These are phyloP conservation scores for Drosophila bunnanda DNA, from an alignment of 2,888 invertebrate species.

Conservation along the genomic window DNA sequence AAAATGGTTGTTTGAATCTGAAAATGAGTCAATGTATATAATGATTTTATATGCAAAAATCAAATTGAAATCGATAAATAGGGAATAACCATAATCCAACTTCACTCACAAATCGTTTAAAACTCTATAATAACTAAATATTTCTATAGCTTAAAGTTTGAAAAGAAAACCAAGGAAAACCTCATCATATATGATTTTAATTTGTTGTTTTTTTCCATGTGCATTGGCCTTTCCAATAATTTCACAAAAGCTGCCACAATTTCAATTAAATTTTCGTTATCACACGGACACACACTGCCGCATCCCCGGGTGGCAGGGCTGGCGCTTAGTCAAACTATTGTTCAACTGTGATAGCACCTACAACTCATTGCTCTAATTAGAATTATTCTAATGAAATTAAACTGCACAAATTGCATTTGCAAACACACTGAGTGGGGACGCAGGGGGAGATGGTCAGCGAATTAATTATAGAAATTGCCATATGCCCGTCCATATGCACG, in stretches of 20 bases:
- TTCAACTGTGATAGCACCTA: slow-evolving; percentile 63
- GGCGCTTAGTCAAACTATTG: slow-evolving; percentile 63
- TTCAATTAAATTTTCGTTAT: slow-evolving; percentile 75
- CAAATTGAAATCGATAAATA: too few species aligned
- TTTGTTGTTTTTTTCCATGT: background rate
- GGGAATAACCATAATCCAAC: too few species aligned
- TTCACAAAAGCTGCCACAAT: slow-evolving; percentile 73
- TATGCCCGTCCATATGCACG: slow-evolving; percentile 54
- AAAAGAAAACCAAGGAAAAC: background rate
- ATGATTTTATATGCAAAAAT: too few species aligned
- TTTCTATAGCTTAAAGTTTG: background rate
- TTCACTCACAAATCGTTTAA: background rate
- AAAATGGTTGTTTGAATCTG: too few species aligned
- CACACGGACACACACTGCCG: slow-evolving; percentile 47
- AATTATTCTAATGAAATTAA: slow-evolving; percentile 82
- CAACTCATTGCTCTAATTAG: slow-evolving; percentile 81
- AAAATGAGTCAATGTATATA: too few species aligned
- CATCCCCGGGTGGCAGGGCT: slow-evolving; percentile 15
- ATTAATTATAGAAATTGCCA: slow-evolving; percentile 77
- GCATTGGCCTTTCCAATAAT: slow-evolving; percentile 66
- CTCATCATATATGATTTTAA: too few species aligned
- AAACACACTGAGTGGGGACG: slow-evolving; percentile 1
- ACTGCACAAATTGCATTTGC: slow-evolving; percentile 65
- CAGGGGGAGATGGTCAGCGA: slow-evolving; percentile 20
- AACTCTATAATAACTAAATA: background rate